Conservation (phyloP, 1,140 invertebrate species). For the Frieseomelitta varia region DNA sequence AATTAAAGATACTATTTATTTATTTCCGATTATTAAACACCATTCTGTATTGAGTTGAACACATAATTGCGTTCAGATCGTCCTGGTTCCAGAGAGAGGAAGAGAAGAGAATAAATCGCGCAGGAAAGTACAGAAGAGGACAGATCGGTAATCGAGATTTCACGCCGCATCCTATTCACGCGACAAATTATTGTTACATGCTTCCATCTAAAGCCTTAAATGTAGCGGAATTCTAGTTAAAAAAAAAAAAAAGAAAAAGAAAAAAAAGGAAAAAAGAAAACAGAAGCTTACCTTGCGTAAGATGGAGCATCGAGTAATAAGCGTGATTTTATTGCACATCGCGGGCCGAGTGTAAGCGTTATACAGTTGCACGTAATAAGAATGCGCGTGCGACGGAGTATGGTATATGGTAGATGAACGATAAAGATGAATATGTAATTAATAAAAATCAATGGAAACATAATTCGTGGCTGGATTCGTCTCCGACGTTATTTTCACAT, state of each 20-base stretch:
- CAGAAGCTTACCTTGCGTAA: slow-evolving; percentile 63
- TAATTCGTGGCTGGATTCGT: not conserved
- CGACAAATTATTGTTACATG: slow-evolving; percentile 62
- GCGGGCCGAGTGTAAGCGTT: slow-evolving; percentile 1
- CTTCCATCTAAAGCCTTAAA: slow-evolving; percentile 77
- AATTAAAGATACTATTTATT: not conserved
- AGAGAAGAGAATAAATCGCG: slow-evolving; percentile 21
- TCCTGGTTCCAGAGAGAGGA: slow-evolving; percentile 17
- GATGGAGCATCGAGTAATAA: slow-evolving; percentile 48
- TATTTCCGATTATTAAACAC: not conserved
- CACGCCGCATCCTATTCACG: slow-evolving; percentile 37
- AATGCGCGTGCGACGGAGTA: slow-evolving; percentile 1
- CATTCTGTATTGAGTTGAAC: not conserved
- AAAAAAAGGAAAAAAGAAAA: slow-evolving; percentile 10
- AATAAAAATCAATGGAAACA: slow-evolving; percentile 6
- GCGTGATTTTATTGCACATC: slow-evolving; percentile 47
- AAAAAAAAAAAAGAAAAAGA: not conserved
- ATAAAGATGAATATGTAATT: not conserved
- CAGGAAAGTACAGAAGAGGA: not conserved
- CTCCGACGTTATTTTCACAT: not conserved
- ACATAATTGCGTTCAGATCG: not conserved
- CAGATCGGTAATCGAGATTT: not conserved
- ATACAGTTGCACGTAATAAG: slow-evolving; percentile 8
- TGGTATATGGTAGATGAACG: not conserved
- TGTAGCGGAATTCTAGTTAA: slow-evolving; percentile 64